Conservation (phyloP, 2,797 vertebrate genomes). For the Sebastes miniatus region DNA sequence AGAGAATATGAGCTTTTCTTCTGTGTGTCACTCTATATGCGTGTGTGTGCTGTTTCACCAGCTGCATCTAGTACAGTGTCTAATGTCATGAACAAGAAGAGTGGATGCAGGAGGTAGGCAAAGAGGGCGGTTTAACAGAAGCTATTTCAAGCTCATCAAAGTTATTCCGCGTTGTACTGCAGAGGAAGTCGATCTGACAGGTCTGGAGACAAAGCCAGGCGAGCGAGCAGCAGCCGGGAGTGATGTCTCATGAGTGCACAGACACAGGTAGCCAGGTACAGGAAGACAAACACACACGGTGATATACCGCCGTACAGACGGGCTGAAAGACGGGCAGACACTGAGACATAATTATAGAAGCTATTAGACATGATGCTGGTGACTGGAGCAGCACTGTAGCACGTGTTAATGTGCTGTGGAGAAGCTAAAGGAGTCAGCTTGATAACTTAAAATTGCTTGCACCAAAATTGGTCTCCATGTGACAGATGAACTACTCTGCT, state of each 20-base stretch:
- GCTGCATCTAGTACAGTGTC: conserved; percentile 23
- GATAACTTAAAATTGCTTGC: conserved; percentile 44
- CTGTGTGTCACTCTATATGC: conserved; percentile 16
- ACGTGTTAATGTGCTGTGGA: conserved; percentile 31
- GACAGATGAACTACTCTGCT: conserved; percentile 27
- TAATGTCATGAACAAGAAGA: conserved; percentile 46
- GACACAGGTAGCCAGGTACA: conserved; percentile 41
- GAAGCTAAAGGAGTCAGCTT: conserved; percentile 29
- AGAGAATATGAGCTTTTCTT: conserved; percentile 25
- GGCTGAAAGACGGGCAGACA: conserved; percentile 6
- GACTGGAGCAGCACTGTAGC: conserved; percentile 1
- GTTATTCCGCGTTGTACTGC: conserved; percentile 41
- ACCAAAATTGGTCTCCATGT: conserved; percentile 21
- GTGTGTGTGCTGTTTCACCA: conserved; percentile 8
- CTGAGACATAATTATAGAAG: conserved; percentile 43
- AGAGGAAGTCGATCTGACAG: conserved; percentile 62
- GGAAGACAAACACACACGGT: conserved; percentile 21
- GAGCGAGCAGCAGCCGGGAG: conserved; percentile 23
- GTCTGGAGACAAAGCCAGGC: conserved; percentile 31
- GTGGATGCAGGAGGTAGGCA: conserved; percentile 31
- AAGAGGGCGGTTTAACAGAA: conserved; percentile 43
- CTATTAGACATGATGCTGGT: conserved; percentile 36
- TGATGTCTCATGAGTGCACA: conserved; percentile 38
- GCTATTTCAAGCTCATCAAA: conserved; percentile 70
- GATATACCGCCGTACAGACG: conserved; percentile 20